Conservation (phyloP, 1,140 invertebrate species). For the Hylyphantes graminicola region DNA sequence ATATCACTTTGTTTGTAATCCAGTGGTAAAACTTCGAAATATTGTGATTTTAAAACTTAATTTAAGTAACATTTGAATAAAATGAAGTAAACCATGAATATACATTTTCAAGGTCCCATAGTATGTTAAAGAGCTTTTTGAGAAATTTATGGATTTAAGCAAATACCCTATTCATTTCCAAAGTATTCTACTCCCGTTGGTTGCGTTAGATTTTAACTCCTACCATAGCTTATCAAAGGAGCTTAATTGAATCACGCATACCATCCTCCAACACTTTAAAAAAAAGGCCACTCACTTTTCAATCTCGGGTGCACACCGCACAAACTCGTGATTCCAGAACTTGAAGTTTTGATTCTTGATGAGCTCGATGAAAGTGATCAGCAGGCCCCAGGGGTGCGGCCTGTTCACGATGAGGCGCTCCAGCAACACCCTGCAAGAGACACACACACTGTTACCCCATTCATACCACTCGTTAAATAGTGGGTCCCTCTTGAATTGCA, state of each 20-base stretch:
- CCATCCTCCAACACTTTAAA: not conserved
- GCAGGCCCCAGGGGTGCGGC: constrained; percentile 98
- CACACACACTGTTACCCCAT: not conserved
- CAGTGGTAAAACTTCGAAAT: too few species aligned
- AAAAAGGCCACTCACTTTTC: constrained; percentile 81
- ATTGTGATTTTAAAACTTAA: constrained; percentile 8
- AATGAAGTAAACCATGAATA: not conserved
- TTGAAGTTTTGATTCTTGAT: constrained; percentile 99
- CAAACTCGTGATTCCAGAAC: constrained; percentile 99
- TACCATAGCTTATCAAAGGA: too few species aligned
- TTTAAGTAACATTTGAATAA: constrained; percentile 2
- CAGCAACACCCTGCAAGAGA: constrained; percentile 82
- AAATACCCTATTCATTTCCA: too few species aligned
- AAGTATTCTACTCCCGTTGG: too few species aligned
- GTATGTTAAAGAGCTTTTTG: too few species aligned
- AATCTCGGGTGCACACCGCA: constrained; percentile 98
- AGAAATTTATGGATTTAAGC: too few species aligned
- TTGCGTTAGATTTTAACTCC: too few species aligned
- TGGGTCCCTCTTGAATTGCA: too few species aligned
- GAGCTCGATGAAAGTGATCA: constrained; percentile 99
- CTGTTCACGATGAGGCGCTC: constrained; percentile 97
- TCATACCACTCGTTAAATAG: too few species aligned
- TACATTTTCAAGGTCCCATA: not conserved
- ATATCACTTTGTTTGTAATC: too few species aligned
- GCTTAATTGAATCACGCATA: not conserved